Conservation (phyloP, 2,797 vertebrate species). For the Anguilla obscura region DNA sequence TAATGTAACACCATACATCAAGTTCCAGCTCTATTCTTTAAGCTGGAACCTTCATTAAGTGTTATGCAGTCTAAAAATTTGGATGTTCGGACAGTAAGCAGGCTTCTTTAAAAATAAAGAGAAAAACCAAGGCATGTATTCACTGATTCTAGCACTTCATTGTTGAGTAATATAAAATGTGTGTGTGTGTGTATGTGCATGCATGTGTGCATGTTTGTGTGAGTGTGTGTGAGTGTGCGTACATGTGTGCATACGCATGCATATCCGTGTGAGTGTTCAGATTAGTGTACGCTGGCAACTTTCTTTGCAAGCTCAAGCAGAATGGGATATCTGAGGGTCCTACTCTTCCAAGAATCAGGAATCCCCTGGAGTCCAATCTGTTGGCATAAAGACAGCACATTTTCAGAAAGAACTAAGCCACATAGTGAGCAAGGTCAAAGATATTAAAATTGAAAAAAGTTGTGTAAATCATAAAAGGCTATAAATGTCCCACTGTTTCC, state of each 20-base stretch:
- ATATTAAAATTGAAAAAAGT: slow-evolving; percentile 21
- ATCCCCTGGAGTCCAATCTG: slow-evolving; percentile 66
- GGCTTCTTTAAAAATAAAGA: background rate
- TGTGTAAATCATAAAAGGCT: background rate
- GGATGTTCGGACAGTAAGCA: slow-evolving; percentile 18
- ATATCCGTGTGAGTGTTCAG: slow-evolving; percentile 20
- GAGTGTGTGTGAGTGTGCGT: background rate
- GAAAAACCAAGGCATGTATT: background rate
- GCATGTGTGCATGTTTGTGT: background rate
- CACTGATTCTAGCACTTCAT: background rate
- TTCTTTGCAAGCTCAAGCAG: slow-evolving; percentile 61
- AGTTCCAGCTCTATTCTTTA: slow-evolving; percentile 64
- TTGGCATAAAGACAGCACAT: slow-evolving; percentile 35
- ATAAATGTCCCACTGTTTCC: background rate
- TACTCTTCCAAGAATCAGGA: slow-evolving; percentile 66
- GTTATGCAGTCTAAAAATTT: slow-evolving; percentile 41
- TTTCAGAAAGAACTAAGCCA: slow-evolving; percentile 31
- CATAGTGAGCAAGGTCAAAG: slow-evolving; percentile 12
- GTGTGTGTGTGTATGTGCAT: background rate
- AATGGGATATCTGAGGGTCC: slow-evolving; percentile 62
- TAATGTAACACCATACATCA: slow-evolving; percentile 51
- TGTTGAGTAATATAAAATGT: background rate
- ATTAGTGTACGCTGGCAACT: slow-evolving; percentile 42
- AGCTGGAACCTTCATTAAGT: slow-evolving; percentile 60
- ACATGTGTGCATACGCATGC: background rate